Evolutionary conservation across 2,888 invertebrate species (phyloP), one percentile per base, ranked within the genome.

Genomic region (Eupithecia abbreviata): DNA sequence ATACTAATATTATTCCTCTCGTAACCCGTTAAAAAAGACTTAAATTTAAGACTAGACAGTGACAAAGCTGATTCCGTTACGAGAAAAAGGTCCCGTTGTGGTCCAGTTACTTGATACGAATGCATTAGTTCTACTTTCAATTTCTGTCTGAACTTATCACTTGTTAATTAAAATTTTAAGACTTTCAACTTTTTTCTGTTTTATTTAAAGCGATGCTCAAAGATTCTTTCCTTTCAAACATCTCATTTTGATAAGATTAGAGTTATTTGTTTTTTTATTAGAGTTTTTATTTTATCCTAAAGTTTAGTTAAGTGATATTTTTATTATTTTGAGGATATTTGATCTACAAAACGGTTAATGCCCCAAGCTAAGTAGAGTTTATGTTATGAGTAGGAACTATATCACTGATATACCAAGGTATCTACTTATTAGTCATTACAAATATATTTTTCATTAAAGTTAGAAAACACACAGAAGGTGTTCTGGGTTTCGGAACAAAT

Each of bases 81-180:
- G 3, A 74, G 9, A 74, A 67, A 77, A 18, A 71, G 58, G n/a
- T 68, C 15, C 69, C 66, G 72, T 72, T 75, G 75, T 47, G 43
- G 51, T 30, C 66, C 66, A 45, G 51, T 76, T 76, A 55, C 68
- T 73, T 65, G 55, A 75, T 67, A 72, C 30, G 45, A 74, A 76
- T 76, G 74, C 76, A 66, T 62, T 72, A 69, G 66, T 70, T 66
- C 70, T 72, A 58, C 66, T 76, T 72, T 73, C 58, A 68, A 72
- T 55, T 66, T 68, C 18, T 58, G 10, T 58, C 18, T n/a, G 2
- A 55, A 55, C 7, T n/a, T 6, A n/a, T 18, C 3, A 58, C 3
- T 18, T 68, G 75, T 75, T 75, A 51, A 71, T 65, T 73, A 73
- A 71, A 68, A 75, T 71, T 41, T 65, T 13, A 41, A 65, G 10